These are phyloP conservation scores for Pardosa pseudoannulata DNA, from an alignment of 2,888 invertebrate species.

Conservation along the genomic window DNA sequence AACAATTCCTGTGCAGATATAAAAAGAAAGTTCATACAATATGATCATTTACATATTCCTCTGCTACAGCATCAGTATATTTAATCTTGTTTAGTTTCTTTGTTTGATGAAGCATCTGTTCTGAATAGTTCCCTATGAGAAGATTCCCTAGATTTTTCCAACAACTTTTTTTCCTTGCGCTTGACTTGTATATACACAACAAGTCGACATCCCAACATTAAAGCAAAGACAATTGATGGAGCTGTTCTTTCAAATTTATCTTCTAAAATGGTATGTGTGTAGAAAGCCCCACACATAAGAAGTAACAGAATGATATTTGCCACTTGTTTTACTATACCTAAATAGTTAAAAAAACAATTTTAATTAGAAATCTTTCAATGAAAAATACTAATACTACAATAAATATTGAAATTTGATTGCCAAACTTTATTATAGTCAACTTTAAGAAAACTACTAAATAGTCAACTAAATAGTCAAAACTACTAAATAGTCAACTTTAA, in stretches of 20 bases:
- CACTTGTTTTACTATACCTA: conserved; percentile 90
- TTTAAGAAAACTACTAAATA: no score
- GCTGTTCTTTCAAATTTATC: conserved; percentile 86
- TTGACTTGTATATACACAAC: conserved; percentile 87
- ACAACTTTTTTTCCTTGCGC: conserved; percentile 72
- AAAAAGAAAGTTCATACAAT: background rate
- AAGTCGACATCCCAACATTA: conserved; percentile 91
- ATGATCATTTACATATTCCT: background rate
- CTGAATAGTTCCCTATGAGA: conserved; percentile 25
- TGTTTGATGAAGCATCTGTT: conserved; percentile 19
- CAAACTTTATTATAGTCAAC: no score
- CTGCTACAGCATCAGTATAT: background rate
- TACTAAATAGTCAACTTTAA: no score
- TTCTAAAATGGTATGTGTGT: conserved; percentile 94
- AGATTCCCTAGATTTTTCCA: background rate
- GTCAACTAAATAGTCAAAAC: no score
- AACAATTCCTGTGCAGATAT: background rate
- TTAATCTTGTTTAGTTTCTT: conserved; percentile 64
- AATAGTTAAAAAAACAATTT: conserved; percentile 74
- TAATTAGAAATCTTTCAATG: no score
- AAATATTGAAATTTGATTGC: no score
- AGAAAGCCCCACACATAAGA: conserved; percentile 91
- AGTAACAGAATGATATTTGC: conserved; percentile 90
- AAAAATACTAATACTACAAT: no score
- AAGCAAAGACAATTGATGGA: conserved; percentile 83